Base-by-base conservation (phyloP, 2,113 vertebrate species). In the Panurus biarmicus region DNA sequence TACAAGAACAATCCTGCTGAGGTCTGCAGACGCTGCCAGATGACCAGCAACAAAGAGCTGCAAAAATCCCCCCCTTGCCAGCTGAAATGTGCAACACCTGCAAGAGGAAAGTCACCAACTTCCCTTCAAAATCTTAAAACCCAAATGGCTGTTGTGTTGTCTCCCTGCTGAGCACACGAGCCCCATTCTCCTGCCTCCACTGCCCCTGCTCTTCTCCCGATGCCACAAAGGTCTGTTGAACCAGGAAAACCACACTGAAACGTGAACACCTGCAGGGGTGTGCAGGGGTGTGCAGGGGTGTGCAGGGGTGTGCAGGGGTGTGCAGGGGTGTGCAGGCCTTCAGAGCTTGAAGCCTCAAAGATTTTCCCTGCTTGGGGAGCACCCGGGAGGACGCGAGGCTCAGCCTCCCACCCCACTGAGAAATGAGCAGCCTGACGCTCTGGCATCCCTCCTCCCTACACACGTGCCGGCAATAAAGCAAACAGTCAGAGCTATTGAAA, bases 251-350 rank as follows among this genome's bases (percentile, higher is more conserved):
- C n/a, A 13, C 14, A 16, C 9, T 23, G 31, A 89, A 29, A 36
- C 7, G 19, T 0, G 3, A 38, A 29, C 3, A 16, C 16, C n/a
- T 45, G n/a, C 0, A 0, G 20, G 35, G 33, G 6, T 19, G 28
- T 15, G 3, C 17, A 57, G 31, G 28, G n/a, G n/a, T n/a, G n/a
- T 45, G n/a, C 0, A 0, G 20, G 35, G 33, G 6, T 19, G 28
- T 45, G n/a, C 0, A 0, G 20, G 35, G 33, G 6, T 19, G 28
- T 15, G 3, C 17, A 57, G n/a, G n/a, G n/a, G n/a, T n/a, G n/a
- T n/a, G n/a, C 0, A 0, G 20, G 35, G 33, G 6, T 19, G 28
- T 15, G 3, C 17, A 57, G 31, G 28, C n/a, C 57, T 54, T 36
- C 66, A 23, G 42, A 50, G 62, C 31, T 11, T 33, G 42, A 85